Evolutionary conservation across 2,113 vertebrate species (phyloP), one percentile per base, ranked within the genome.

Genomic region (Naja naja): DNA sequence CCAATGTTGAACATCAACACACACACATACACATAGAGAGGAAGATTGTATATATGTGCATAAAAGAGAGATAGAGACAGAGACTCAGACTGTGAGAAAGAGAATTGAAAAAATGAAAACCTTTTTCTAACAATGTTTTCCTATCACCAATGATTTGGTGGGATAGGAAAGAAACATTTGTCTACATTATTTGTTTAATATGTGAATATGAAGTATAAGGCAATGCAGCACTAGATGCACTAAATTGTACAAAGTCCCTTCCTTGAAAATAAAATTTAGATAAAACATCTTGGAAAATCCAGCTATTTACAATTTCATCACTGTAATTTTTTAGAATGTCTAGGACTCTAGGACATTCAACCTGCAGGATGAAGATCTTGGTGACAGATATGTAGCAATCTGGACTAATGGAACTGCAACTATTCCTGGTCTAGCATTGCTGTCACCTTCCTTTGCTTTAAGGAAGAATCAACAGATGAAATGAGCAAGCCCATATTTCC

Each of bases 51-150:
- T 12, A 8, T 64, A 27, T 30, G 27, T 64, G 9, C 27, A 25
- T 58, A 90, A 45, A 16, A n/a, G 60, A 69, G 60, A 52, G 12
- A 45, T 25, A 69, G 90, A 69, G 12, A 45, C 30, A 69, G 90
- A 74, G n/a, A 39, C n/a, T 18, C 5, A 20, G n/a, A 23, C 45
- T 60, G 54, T 16, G 54, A 45, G 4, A n/a, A 22, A 58, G 90
- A 92, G 34, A 52, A 0, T 0, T 2, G 52, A 52, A 43, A 53
- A 12, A 49, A 85, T 45, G 0, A 2, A 16, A 27, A 14, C 45
- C 27, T 45, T 45, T 52, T 25, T 27, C 55, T 52, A 53, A 5
- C 27, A 18, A 30, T n/a, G 88, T 54, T 27, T 43, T 58, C 39
- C 8, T 52, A 60, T 60, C 45, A 6, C 16, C 27, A 87, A 39